Evolutionary conservation across 2,797 vertebrate species (phyloP), one percentile per base, ranked within the genome.

Genomic region (Darevskia nairensis): DNA sequence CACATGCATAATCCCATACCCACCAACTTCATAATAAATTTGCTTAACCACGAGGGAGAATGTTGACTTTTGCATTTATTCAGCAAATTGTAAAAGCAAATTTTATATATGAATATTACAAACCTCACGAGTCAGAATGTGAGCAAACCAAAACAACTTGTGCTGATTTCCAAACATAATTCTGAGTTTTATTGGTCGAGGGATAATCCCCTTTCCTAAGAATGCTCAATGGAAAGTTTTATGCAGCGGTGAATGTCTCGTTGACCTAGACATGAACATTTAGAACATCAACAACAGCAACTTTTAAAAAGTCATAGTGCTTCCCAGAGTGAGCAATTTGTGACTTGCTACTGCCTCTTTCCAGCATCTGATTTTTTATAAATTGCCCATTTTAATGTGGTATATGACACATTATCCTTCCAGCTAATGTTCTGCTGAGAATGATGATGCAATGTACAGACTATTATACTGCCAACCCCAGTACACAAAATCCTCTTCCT

Each of bases 91-190:
- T 80, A 83, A 61, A 87, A 74, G 23, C 46, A 72, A 91, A 77
- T 75, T 68, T 86, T 87, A 87, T 72, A 23, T 19, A 19, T 86
- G 66, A 89, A 80, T 35, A 89, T 66, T 72, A 17, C 29, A 13
- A 82, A 29, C 9, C 59, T 86, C 80, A 59, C 32, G 15, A 76
- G 0, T 0, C 21, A 17, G 19, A 55, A 39, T 46, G 46, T 27
- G 64, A 10, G 32, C 44, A 76, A 84, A 89, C 0, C 39, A 21
- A 46, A 50, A 85, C 1, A 6, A 50, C 13, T 76, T 61, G 83
- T 41, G 35, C 81, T 29, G 71, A 71, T n/a, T 81, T 86, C 68
- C 4, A 41, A 69, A 32, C 46, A 82, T 41, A 72, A 87, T 61
- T n/a, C 11, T 87, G 68, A 79, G 29, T 84, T 79, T 79, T 39